Conservation (phyloP, 1,140 invertebrate genomes). For the Melanaphis sacchari region DNA sequence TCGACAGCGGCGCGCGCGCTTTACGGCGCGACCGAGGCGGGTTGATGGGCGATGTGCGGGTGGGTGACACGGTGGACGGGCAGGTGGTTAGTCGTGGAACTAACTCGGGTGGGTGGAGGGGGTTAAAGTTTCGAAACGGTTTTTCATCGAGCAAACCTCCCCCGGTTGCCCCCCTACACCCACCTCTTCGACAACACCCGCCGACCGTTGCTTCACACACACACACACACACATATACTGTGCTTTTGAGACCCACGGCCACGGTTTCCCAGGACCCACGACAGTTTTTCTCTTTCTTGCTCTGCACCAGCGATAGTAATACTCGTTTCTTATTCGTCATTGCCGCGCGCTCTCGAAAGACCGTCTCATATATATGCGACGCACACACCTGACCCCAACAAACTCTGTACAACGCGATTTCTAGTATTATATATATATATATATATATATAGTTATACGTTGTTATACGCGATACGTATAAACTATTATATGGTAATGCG, state of each 20-base stretch:
- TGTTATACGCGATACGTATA: background rate
- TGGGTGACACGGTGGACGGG: background rate
- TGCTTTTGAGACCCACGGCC: background rate
- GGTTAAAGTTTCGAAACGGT: constrained; percentile 56
- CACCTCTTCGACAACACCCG: background rate
- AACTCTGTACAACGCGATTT: background rate
- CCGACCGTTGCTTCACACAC: no score
- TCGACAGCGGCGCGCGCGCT: background rate
- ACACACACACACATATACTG: background rate
- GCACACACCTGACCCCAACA: constrained; percentile 23
- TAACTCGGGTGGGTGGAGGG: background rate
- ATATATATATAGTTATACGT: no score
- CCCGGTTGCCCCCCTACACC: background rate
- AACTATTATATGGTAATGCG: no score
- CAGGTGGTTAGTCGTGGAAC: background rate
- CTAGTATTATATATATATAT: background rate
- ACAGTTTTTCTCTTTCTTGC: constrained; percentile 47
- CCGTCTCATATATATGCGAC: background rate
- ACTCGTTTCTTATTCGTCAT: constrained; percentile 49
- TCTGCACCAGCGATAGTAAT: background rate
- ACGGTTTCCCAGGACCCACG: constrained; percentile 46
- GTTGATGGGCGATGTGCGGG: background rate
- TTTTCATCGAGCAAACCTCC: constrained; percentile 56
- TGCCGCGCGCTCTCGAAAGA: background rate
- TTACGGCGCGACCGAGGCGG: background rate